Conservation (phyloP, 1,140 invertebrate species). For the Drosophila trapezifrons region DNA sequence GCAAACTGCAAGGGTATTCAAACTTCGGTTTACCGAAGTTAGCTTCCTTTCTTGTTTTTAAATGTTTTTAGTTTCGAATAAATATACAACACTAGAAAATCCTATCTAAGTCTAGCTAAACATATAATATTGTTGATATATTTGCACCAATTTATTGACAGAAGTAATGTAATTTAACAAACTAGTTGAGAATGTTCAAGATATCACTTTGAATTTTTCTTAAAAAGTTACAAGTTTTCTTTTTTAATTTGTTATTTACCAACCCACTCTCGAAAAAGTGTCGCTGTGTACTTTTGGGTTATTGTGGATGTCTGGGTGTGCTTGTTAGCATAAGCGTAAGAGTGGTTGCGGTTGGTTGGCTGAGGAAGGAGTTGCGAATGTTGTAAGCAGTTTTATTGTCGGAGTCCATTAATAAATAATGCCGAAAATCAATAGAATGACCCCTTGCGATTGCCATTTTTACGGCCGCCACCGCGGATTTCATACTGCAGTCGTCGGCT, state of each 20-base stretch:
- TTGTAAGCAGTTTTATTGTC: constrained; percentile 59
- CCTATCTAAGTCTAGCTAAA: too few relatives aligned
- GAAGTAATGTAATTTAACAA: neutral
- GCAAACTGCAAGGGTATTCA: too few relatives aligned
- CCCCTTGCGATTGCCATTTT: constrained; percentile 58
- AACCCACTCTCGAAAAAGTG: neutral
- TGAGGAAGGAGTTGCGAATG: constrained; percentile 32
- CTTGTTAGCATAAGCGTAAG: constrained; percentile 36
- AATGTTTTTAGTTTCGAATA: too few relatives aligned
- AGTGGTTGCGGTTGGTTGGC: constrained; percentile 27
- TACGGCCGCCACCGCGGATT: constrained; percentile 43
- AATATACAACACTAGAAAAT: too few relatives aligned
- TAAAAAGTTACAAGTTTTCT: too few relatives aligned
- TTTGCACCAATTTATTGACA: too few relatives aligned
- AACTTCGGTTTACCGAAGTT: too few relatives aligned
- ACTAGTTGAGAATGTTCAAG: too few relatives aligned
- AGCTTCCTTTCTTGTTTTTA: neutral
- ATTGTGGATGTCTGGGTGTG: constrained; percentile 14
- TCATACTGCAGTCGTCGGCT: constrained; percentile 47
- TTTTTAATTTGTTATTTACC: neutral
- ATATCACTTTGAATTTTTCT: neutral
- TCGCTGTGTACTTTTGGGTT: constrained; percentile 7
- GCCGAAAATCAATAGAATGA: constrained; percentile 73
- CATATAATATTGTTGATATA: too few relatives aligned
- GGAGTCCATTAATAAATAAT: constrained; percentile 69